Evolutionary conservation across 2,797 vertebrate species (phyloP).

Genomic region (Sebastes kiyomatsui): DNA sequence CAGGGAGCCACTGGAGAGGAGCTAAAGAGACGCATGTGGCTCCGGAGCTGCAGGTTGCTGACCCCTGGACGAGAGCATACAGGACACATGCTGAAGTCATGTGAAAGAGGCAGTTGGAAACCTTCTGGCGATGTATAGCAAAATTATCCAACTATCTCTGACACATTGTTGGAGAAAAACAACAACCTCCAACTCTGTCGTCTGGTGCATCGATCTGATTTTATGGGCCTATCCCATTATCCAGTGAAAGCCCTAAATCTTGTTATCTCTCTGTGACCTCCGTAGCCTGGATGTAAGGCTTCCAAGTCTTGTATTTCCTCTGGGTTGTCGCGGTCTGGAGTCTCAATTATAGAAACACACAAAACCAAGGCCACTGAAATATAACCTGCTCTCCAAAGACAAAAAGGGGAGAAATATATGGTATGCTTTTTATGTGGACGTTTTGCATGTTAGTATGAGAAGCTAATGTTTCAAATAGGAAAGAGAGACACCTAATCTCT

Average conservation of each 20-base stretch:
- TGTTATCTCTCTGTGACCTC: slow-evolving; percentile 15
- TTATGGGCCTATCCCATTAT: not conserved
- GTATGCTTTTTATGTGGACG: not conserved
- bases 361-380: not conserved
- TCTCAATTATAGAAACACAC: slow-evolving; percentile 4
- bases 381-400: not conserved
- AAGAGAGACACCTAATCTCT: not conserved
- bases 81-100: not conserved
- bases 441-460: not conserved
- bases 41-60: too few species aligned
- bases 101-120: not conserved
- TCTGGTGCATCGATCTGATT: slow-evolving; percentile 14
- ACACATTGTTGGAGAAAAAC: not conserved
- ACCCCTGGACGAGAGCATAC: not conserved
- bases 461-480: not conserved
- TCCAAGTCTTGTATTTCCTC: slow-evolving; percentile 34
- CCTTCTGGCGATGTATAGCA: not conserved
- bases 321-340: slow-evolving; percentile 31
- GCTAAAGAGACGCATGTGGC: too few species aligned
- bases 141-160: not conserved
- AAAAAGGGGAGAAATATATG: not conserved
- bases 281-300: not conserved
- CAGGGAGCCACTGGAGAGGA: too few species aligned
- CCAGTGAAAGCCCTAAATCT: slow-evolving; percentile 17
- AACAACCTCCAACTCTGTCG: not conserved